Conservation (phyloP, 2,113 vertebrate species). For the Asarcornis scutulata region DNA sequence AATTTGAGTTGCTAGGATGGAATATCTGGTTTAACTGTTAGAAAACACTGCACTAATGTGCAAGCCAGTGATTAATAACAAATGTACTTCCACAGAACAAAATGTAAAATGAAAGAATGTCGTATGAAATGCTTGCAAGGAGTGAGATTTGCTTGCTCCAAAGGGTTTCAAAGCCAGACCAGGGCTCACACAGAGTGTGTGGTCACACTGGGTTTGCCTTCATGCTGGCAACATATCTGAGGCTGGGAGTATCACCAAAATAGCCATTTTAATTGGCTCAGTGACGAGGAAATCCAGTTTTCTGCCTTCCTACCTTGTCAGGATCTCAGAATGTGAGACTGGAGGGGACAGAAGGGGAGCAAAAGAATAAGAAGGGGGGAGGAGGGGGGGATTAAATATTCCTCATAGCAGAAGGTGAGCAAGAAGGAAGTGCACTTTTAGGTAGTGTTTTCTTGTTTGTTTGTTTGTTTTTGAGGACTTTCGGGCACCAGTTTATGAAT, state of each 20-base stretch:
- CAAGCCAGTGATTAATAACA: constrained; percentile 68
- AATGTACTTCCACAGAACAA: constrained; percentile 63
- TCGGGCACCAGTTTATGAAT: neutral
- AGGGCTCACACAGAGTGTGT: constrained; percentile 11
- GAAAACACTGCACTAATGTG: constrained; percentile 53
- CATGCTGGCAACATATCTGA: neutral
- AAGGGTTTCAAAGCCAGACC: neutral
- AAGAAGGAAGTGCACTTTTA: neutral
- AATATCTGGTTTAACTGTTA: constrained; percentile 72
- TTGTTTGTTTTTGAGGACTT: neutral
- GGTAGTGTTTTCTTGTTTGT: neutral
- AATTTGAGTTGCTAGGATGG: constrained; percentile 74
- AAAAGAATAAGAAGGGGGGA: neutral
- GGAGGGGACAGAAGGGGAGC: neutral
- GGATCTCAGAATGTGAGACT: neutral
- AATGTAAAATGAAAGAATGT: constrained; percentile 55
- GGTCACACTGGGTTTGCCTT: constrained; percentile 20
- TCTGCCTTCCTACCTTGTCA: neutral
- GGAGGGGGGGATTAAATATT: accelerated
- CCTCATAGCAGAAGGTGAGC: neutral
- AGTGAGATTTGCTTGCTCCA: constrained; percentile 37
- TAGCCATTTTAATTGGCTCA: constrained; percentile 14
- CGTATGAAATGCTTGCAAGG: neutral
- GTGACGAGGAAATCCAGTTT: neutral
- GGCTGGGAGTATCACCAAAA: neutral